Evolutionary conservation across 1,140 invertebrate species (phyloP).

Genomic region (Atta texana): DNA sequence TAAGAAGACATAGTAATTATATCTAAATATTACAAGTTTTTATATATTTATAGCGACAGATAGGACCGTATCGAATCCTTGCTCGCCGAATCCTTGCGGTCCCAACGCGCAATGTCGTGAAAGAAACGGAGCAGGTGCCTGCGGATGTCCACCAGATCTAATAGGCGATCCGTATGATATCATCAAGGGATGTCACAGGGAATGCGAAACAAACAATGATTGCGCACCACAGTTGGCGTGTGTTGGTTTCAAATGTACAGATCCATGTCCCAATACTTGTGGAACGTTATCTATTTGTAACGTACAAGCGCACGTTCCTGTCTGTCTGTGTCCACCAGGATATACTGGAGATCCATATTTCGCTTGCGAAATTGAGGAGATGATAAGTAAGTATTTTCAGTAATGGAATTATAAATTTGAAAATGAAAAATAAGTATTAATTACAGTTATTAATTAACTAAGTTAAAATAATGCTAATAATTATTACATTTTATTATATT

Average conservation of each 20-base stretch:
- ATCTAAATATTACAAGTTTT: not conserved
- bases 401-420: not conserved
- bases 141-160: conserved; percentile 91
- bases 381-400: conserved; percentile 68
- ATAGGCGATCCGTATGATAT: conserved; percentile 92
- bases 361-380: conserved; percentile 83
- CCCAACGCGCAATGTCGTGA: conserved; percentile 93
- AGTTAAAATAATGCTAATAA: not conserved
- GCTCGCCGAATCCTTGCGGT: conserved; percentile 92
- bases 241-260: conserved; percentile 91
- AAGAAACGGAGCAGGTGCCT: conserved; percentile 91
- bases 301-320: conserved; percentile 91
- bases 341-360: conserved; percentile 93
- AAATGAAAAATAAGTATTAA: conserved; percentile 2
- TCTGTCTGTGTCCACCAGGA: conserved; percentile 91
- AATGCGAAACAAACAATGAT: conserved; percentile 92
- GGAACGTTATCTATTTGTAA: conserved; percentile 91
- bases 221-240: conserved; percentile 90
- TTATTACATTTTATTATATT: not conserved
- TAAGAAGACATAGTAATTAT: not conserved
- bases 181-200: conserved; percentile 89
- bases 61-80: conserved; percentile 87
- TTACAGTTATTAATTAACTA: not conserved
- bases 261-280: conserved; percentile 92
- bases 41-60: conserved; percentile 81